phyloP scores from a whole-genome alignment of 2,113 vertebrate species.

The Melanocharis versteri region DNA sequence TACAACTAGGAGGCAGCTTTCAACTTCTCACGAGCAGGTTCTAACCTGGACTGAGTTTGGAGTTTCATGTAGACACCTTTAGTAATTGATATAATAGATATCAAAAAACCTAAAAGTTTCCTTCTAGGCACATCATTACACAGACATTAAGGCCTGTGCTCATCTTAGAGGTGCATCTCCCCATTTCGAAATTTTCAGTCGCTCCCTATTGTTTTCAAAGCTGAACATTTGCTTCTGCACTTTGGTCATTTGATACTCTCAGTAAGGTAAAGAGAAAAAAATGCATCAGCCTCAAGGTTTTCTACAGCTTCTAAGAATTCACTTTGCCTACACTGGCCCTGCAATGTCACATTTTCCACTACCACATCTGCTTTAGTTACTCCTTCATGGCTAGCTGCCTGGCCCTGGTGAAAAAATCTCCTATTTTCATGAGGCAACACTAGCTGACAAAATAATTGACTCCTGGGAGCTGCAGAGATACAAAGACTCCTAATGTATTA shows the following conservation, averaged over 20 bases:
- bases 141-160: neutral
- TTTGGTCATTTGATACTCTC: neutral
- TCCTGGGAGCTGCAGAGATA: neutral
- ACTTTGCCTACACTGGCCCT: neutral
- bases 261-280: neutral
- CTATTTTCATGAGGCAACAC: neutral
- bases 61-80: neutral
- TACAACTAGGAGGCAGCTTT: neutral
- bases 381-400: neutral
- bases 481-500: neutral
- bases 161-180: neutral
- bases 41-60: neutral
- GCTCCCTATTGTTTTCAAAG: neutral
- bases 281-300: neutral
- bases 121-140: neutral
- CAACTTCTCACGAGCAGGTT: neutral
- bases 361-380: neutral
- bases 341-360: neutral
- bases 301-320: neutral
- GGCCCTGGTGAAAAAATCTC: neutral
- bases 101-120: neutral
- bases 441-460: slow-evolving; percentile 21
- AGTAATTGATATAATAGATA: neutral
- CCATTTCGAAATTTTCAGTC: neutral
- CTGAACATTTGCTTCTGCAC: neutral